Conservation (phyloP, 2,888 invertebrate genomes). For the Drymonia ruficornis region DNA sequence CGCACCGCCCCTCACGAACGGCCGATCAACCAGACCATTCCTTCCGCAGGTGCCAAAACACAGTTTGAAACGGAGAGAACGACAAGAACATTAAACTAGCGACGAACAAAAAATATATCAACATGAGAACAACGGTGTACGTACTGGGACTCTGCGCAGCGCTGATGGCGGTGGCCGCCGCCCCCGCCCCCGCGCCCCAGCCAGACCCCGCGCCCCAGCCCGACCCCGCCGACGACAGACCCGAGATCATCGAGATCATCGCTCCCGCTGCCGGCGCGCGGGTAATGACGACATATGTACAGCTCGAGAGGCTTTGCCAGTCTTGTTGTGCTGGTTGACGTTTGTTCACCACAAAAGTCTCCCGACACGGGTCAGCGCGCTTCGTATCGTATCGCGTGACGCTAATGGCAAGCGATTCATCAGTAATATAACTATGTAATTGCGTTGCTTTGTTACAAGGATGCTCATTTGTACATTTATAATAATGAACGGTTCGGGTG, state of each 20-base stretch:
- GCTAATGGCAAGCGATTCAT: constrained; percentile 46
- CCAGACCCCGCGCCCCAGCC: constrained; percentile 52
- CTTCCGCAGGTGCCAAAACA: constrained; percentile 43
- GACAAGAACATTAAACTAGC: constrained; percentile 11
- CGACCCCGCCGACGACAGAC: constrained; percentile 62
- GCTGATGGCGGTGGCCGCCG: constrained; percentile 39
- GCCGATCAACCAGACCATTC: constrained; percentile 12
- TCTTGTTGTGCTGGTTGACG: too few relatives aligned
- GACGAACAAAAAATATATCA: constrained; percentile 22
- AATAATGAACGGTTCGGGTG: constrained; percentile 21
- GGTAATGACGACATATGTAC: constrained; percentile 48
- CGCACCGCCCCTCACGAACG: not conserved
- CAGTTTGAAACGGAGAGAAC: constrained; percentile 45
- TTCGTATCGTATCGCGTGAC: constrained; percentile 43
- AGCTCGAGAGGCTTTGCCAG: too few relatives aligned
- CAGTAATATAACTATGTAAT: constrained; percentile 48
- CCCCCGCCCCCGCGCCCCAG: constrained; percentile 50
- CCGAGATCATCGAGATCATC: constrained; percentile 81
- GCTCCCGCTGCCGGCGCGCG: constrained; percentile 79
- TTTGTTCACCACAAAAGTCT: not conserved
- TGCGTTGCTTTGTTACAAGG: constrained; percentile 22
- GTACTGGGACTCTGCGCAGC: constrained; percentile 49
- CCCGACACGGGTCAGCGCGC: constrained; percentile 24
- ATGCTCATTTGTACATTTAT: constrained; percentile 18
- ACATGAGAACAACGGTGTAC: constrained; percentile 58